Evolutionary conservation across 2,888 invertebrate genomes (phyloP), one percentile per base, ranked within the genome.

Genomic region (Emesis castigata): DNA sequence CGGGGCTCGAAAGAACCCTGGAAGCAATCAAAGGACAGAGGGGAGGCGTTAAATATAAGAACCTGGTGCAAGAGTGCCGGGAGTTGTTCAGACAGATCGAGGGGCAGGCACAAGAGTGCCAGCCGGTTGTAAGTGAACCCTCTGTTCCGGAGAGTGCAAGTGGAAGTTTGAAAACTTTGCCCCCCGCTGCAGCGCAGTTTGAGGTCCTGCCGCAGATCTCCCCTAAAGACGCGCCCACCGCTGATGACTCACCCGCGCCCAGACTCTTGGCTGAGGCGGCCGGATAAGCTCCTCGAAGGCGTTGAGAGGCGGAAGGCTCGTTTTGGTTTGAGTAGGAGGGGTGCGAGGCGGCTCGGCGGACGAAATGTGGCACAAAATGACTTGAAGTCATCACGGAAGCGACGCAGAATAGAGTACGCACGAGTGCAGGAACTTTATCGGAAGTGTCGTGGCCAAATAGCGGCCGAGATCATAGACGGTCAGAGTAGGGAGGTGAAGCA

Each of bases 401-500:
- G 65, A 64, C 72, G 84, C 6, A n/a, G 80, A 62, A 75, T 72
- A 5, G 83, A 83, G 84, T 86, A 83, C 74, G 81, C 81, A 2
- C 44, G 79, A 44, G 75, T 82, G 16, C 85, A 81, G 81, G 80
- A 80, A 58, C 79, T 84, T 0, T 81, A 26, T 18, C 26, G 69
- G 69, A 85, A 81, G 70, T 78, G 62, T 53, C 80, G 75, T 8
- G 39, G 80, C 31, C 75, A 79, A 6, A 77, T 83, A 20, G 83
- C 83, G 48, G 77, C 76, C 0, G 85, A 86, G 34, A 73, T 85
- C 3, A 66, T 85, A 4, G 81, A 83, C 22, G 84, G 82, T 5
- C 74, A 70, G 39, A 75, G 65, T 53, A 68, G 84, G 70, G 70
- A 69, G 22, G 64, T 66, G 7, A 73, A 66, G 75, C 82, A 83